phyloP scores from a whole-genome alignment of 1,140 invertebrate genomes.

The Nasonia vitripennis region DNA sequence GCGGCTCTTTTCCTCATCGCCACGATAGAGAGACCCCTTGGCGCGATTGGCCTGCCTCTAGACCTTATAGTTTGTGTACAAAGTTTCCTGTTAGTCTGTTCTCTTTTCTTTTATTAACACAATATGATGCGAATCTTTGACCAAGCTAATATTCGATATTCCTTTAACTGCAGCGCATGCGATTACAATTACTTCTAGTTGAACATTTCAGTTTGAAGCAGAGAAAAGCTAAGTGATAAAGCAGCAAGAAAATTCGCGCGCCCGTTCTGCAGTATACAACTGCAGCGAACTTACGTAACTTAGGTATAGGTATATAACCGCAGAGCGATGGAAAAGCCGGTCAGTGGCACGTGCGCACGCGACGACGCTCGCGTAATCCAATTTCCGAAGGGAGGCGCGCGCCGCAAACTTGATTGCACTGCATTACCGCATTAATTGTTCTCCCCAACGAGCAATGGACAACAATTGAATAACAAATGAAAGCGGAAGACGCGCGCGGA shows the following conservation, averaged over 20 bases:
- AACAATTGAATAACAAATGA: too few relatives aligned
- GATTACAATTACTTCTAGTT: not conserved
- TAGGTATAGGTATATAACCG: too few relatives aligned
- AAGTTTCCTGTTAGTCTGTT: slow-evolving; percentile 18
- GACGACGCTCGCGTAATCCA: slow-evolving; percentile 29
- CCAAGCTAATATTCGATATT: too few relatives aligned
- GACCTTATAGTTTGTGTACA: slow-evolving; percentile 13
- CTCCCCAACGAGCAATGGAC: too few relatives aligned
- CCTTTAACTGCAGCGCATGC: too few relatives aligned
- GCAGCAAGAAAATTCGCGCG: not conserved
- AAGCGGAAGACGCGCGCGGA: too few relatives aligned
- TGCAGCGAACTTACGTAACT: slow-evolving; percentile 8
- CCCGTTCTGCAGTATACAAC: not conserved
- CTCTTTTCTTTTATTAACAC: not conserved
- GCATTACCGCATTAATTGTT: too few relatives aligned
- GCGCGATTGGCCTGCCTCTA: not conserved
- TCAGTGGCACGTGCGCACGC: slow-evolving; percentile 43
- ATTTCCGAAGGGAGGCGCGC: slow-evolving; percentile 16
- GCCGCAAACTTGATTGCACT: too few relatives aligned
- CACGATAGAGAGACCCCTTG: slow-evolving; percentile 4
- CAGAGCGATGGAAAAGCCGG: slow-evolving; percentile 27
- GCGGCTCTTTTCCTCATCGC: slow-evolving; percentile 41
- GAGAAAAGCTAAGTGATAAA: not conserved
- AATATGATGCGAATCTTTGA: too few relatives aligned
- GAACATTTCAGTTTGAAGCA: not conserved